Evolutionary conservation across 2,113 vertebrate species (phyloP).

Genomic region (Ptyas mucosa): DNA sequence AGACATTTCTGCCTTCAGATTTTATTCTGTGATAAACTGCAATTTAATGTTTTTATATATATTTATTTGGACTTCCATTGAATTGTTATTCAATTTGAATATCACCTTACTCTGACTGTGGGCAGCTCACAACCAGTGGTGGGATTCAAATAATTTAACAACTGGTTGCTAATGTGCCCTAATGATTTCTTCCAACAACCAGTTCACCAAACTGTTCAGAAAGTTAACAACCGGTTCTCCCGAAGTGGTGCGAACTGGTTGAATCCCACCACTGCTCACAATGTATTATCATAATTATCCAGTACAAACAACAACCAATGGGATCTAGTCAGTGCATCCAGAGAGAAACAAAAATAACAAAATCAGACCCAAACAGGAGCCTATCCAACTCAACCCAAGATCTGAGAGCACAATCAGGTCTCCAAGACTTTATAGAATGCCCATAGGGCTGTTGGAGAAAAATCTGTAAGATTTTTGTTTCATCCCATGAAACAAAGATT

Average conservation of each 20-base stretch:
- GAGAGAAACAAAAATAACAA: not conserved
- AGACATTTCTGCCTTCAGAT: not conserved
- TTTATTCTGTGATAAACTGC: slow-evolving; percentile 18
- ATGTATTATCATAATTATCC: not conserved
- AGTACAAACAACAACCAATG: not conserved
- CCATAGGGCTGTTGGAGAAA: not conserved
- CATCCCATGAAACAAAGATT: not conserved
- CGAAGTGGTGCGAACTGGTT: too few species aligned
- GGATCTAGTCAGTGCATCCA: not conserved
- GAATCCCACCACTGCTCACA: too few species aligned
- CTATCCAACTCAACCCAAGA: not conserved
- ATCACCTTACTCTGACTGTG: not conserved
- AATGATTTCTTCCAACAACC: too few species aligned
- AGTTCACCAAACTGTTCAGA: too few species aligned
- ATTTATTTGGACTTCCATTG: not conserved
- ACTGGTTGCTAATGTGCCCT: too few species aligned
- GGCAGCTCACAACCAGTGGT: not conserved
- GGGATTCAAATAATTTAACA: too few species aligned
- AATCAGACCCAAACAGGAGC: not conserved
- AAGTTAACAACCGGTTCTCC: too few species aligned
- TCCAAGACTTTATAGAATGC: not conserved
- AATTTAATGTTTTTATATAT: not conserved
- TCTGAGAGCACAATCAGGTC: not conserved
- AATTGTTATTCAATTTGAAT: not conserved
- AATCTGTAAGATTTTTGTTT: not conserved